phyloP scores from a whole-genome alignment of 2,888 invertebrate species.

The Athalia rosae region DNA sequence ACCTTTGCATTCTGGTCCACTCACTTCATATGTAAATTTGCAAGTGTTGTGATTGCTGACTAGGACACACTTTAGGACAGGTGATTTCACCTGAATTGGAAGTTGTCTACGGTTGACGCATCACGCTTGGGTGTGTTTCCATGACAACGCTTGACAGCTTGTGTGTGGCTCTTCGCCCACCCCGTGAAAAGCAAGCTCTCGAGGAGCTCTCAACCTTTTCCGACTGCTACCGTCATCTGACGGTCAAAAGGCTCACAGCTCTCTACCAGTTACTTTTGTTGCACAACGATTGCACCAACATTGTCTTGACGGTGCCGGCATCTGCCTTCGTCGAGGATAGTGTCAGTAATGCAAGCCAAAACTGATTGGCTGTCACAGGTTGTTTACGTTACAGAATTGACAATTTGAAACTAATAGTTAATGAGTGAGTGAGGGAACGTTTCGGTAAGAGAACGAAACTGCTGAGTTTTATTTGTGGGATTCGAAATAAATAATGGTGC shows the following conservation, averaged over 20 bases:
- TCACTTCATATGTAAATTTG: neutral
- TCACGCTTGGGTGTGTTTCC: neutral
- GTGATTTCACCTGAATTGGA: too few species aligned
- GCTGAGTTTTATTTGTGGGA: neutral
- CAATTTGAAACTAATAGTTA: constrained; percentile 53
- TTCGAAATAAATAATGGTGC: constrained; percentile 71
- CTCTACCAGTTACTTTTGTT: neutral
- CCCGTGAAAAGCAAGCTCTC: neutral
- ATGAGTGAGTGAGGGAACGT: neutral
- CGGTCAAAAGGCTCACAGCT: neutral
- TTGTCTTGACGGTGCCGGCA: neutral
- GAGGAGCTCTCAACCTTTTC: too few species aligned
- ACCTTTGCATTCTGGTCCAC: neutral
- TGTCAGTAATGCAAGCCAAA: neutral
- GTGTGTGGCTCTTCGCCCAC: too few species aligned
- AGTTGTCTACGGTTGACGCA: too few species aligned
- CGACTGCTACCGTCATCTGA: constrained; percentile 3
- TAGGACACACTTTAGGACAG: too few species aligned
- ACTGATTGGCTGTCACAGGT: constrained; percentile 55
- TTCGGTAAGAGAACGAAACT: constrained; percentile 21
- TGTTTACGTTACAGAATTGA: constrained; percentile 59
- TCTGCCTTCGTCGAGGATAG: neutral
- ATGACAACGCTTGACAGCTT: constrained; percentile 9
- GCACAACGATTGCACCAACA: neutral
- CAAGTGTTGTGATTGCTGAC: neutral